phyloP scores from a whole-genome alignment of 2,888 invertebrate species.

The Agapetus fuscipes region DNA sequence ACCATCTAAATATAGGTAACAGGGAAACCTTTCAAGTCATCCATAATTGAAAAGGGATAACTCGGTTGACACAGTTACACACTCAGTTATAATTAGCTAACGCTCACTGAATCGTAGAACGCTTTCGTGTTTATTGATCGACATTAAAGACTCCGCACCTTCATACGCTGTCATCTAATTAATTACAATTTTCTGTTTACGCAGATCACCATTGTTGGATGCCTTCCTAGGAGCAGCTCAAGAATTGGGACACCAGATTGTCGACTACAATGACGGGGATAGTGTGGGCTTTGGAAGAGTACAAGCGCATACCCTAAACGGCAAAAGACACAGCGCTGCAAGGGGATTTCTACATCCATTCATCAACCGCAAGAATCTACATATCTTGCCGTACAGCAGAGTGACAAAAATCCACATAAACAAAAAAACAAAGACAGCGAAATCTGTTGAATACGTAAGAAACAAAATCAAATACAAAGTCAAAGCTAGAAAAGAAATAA shows the following conservation, averaged over 20 bases:
- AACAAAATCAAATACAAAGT: constrained; percentile 39
- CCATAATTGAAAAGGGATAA: no score
- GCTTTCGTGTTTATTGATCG: no score
- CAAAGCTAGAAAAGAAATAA: constrained; percentile 66
- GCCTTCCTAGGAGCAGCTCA: constrained; percentile 53
- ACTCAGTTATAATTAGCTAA: no score
- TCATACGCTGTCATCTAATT: no score
- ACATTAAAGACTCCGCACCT: no score
- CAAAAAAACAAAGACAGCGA: constrained; percentile 48
- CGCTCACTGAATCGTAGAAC: no score
- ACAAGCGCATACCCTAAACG: constrained; percentile 50
- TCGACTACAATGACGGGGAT: constrained; percentile 59
- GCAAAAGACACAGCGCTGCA: constrained; percentile 56
- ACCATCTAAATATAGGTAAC: no score
- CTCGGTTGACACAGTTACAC: no score
- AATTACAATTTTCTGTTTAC: no score
- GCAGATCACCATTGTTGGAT: constrained; percentile 24
- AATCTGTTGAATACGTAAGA: constrained; percentile 57
- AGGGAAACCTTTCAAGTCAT: no score
- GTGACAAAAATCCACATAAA: constrained; percentile 61
- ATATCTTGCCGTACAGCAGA: constrained; percentile 52
- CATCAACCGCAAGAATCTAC: constrained; percentile 52
- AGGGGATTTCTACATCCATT: constrained; percentile 54
- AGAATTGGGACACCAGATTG: constrained; percentile 53
- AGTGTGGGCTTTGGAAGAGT: constrained; percentile 57